These are phyloP conservation scores for Erannis defoliaria DNA, from an alignment of 2,888 invertebrate species.

Conservation along the genomic window DNA sequence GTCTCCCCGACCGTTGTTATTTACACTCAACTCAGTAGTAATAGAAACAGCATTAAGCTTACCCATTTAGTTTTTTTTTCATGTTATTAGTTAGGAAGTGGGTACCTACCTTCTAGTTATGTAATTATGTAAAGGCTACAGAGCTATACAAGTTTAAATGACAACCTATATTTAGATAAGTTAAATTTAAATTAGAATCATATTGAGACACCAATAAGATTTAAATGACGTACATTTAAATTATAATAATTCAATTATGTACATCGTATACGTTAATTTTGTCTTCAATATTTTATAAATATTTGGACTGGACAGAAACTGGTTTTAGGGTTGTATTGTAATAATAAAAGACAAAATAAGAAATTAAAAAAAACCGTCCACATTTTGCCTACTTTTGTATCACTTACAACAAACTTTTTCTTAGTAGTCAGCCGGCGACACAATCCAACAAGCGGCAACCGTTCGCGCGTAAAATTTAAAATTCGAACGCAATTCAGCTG, in stretches of 20 bases:
- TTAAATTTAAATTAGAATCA: not conserved
- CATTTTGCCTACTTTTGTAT: slow-evolving; percentile 41
- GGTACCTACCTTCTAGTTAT: no score
- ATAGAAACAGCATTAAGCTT: no score
- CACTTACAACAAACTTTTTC: slow-evolving; percentile 69
- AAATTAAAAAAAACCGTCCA: slow-evolving; percentile 27
- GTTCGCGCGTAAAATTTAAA: slow-evolving; percentile 68
- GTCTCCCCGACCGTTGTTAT: no score
- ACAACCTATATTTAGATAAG: not conserved
- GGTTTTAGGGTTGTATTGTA: not conserved
- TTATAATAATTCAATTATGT: no score
- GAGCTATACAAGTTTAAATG: not conserved
- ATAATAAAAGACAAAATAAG: not conserved
- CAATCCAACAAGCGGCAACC: slow-evolving; percentile 59
- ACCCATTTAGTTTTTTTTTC: no score
- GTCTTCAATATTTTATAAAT: no score
- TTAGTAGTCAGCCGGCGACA: slow-evolving; percentile 56
- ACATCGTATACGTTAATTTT: no score
- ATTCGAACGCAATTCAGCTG: slow-evolving; percentile 52
- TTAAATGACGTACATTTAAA: not conserved
- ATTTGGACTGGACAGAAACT: no score
- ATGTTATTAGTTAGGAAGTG: no score
- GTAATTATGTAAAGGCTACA: no score
- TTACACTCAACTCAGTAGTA: no score
- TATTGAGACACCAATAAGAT: not conserved